Base-by-base conservation (phyloP, 1,140 invertebrate species). In the Penaeus japonicus region DNA sequence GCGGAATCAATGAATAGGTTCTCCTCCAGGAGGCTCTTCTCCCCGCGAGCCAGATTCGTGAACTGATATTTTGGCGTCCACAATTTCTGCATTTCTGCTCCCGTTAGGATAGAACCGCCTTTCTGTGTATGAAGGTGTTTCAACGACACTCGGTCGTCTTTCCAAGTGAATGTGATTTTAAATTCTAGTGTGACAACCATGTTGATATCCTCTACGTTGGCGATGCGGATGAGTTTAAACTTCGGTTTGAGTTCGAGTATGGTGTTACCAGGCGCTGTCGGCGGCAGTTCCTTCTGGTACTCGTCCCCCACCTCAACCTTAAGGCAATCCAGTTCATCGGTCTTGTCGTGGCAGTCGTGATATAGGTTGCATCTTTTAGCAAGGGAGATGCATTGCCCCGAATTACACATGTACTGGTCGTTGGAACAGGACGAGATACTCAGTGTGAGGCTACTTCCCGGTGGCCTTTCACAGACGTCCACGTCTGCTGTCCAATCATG, bases 121-220 rank as follows among this genome's bases (percentile, higher is more conserved):
- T 32, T 39, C 18, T 30, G 47, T 47, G 47, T 47, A 47, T 47
- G 47, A 15, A 89, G 84, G 47, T 89, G 84, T 39, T 79, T 78
- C 7, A 89, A 22, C 22, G 47, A 54, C 47, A 85, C 62, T 35
- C 84, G n/a, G 15, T 59, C 20, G n/a, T 89, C 89, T 73, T 55
- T 17, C 89, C 89, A 89, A 5, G 35, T 59, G 10, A 81, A 10
- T 65, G 35, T n/a, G 5, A 89, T 5, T 30, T 85, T 77, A 70
- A 89, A 81, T 75, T 89, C 89, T 12, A 89, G 55, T 27, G 57
- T 85, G n/a, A 89, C 65, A 39, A 79, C 84, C 78, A 85, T 85
- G 30, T 80, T 75, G 55, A 89, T 80, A 22, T 85, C 79, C 20
- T 89, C 83, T 27, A 89, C 84, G 75, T 79, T 65, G 30, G 79